These are phyloP conservation scores for Falco punctatus DNA, from an alignment of 2,113 vertebrate species.

Conservation along the genomic window DNA sequence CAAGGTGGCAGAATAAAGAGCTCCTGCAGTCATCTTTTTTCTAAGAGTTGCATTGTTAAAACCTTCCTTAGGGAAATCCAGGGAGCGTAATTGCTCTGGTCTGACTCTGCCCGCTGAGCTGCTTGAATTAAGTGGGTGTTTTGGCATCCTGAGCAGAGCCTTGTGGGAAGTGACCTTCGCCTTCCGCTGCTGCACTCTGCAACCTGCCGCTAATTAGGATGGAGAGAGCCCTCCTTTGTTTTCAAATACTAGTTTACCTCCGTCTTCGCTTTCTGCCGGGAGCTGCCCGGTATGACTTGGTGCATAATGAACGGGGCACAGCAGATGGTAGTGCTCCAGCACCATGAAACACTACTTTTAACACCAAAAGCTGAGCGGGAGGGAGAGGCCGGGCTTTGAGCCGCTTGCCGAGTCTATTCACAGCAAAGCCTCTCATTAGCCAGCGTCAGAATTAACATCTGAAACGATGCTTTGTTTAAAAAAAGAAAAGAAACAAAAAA, in stretches of 20 bases:
- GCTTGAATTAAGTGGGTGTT: conserved; percentile 77
- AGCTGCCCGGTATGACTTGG: conserved; percentile 35
- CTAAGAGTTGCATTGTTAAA: conserved; percentile 63
- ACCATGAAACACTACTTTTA: neutral
- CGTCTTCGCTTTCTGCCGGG: conserved; percentile 40
- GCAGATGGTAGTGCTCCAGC: conserved; percentile 11
- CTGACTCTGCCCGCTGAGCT: conserved; percentile 62
- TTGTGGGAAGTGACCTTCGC: conserved; percentile 77
- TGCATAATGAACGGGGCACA: conserved; percentile 9
- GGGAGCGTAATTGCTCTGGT: conserved; percentile 75
- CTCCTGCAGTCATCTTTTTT: conserved; percentile 46
- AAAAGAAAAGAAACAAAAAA: neutral
- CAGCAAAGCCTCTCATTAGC: conserved; percentile 39
- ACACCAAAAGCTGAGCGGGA: neutral
- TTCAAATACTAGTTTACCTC: conserved; percentile 60
- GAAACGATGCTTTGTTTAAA: neutral
- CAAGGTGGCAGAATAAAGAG: conserved; percentile 58
- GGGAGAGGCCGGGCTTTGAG: neutral
- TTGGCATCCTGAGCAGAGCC: conserved; percentile 71
- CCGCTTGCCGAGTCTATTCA: neutral
- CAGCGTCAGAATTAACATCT: neutral
- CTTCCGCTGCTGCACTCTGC: conserved; percentile 36
- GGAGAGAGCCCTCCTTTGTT: conserved; percentile 62
- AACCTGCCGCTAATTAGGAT: conserved; percentile 73
- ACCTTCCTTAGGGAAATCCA: conserved; percentile 71